Conservation (phyloP, 2,888 invertebrate species). For the Andrena praecox region DNA sequence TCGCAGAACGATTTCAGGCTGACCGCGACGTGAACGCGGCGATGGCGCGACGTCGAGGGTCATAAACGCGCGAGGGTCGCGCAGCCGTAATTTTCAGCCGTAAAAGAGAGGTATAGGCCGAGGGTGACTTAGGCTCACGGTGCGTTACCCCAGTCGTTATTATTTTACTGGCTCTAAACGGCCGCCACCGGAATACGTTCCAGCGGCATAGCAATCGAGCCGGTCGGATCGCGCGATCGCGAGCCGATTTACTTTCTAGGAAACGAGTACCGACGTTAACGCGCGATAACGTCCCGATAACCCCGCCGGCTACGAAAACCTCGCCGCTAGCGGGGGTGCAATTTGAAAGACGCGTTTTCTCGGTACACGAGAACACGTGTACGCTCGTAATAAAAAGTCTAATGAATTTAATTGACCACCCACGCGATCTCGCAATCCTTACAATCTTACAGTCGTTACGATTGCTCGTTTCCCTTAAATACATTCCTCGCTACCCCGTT, state of each 20-base stretch:
- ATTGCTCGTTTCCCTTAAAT: background rate
- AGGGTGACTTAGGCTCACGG: constrained; percentile 67
- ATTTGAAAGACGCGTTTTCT: background rate
- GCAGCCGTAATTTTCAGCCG: constrained; percentile 77
- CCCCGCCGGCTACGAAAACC: no score
- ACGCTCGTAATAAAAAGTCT: constrained; percentile 6
- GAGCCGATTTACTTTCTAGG: constrained; percentile 25
- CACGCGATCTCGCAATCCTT: constrained; percentile 32
- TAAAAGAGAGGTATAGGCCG: constrained; percentile 74
- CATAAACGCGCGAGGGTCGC: constrained; percentile 71
- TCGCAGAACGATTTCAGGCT: constrained; percentile 20
- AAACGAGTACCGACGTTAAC: constrained; percentile 25
- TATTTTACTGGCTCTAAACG: constrained; percentile 80
- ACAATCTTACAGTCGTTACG: background rate
- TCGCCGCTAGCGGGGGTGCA: background rate
- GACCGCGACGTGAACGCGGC: constrained; percentile 32
- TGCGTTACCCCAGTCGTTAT: constrained; percentile 77
- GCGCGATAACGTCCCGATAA: constrained; percentile 7
- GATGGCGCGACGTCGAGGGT: constrained; percentile 70
- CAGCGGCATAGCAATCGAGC: constrained; percentile 15
- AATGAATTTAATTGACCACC: constrained; percentile 63
- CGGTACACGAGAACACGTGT: background rate
- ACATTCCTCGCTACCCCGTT: no score
- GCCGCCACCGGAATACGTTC: constrained; percentile 70
- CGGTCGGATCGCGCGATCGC: constrained; percentile 14